Base-by-base conservation (phyloP, 2,113 vertebrate species). In the Hydropotes inermis region DNA sequence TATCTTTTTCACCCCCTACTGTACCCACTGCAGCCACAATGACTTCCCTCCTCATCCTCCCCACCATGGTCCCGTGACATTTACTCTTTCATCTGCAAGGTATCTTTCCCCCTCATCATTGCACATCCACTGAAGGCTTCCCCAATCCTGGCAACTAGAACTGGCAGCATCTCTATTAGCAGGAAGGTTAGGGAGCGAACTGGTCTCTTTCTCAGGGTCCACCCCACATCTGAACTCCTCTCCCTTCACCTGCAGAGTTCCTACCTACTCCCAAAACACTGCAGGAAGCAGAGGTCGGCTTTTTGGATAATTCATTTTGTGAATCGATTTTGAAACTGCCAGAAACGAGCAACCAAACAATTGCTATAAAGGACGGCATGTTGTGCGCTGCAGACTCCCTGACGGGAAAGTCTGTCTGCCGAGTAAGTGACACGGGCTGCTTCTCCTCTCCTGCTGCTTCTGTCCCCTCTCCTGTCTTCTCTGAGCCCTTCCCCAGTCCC, bases 341-440 rank as follows among this genome's bases (percentile, higher is more conserved):
- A 16, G 5, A 3, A 1, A 0, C n/a, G 33, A 30, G 19, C 1
- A 5, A 70, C n/a, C 5, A 39, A 39, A 39, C 9, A 23, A 21
- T 70, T 70, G 11, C n/a, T 39, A 0, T 39, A 39, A 2, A 23
- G 9, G n/a, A 96, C 0, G 50, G 89, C 2, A 70, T 92, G 96
- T 1, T 98, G 19, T 97, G 97, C 0, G 94, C 96, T 0, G 45
- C 28, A 6, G 60, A 95, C 25, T 30, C 47, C 1, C 0, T 2
- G 0, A 17, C 3, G 0, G 19, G 36, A 19, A 92, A 39, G 50
- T 60, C 67, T 23, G 5, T 39, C 61, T 98, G 97, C 45, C 5
- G 7, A 21, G 96, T 98, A 87, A 98, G 97, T 98, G 55, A 13
- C 8, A 15, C 3, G 1, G 21, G 52, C 7, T 6, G 4, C 47